Base-by-base conservation (phyloP, 2,797 vertebrate species). In the Podargus strigoides region DNA sequence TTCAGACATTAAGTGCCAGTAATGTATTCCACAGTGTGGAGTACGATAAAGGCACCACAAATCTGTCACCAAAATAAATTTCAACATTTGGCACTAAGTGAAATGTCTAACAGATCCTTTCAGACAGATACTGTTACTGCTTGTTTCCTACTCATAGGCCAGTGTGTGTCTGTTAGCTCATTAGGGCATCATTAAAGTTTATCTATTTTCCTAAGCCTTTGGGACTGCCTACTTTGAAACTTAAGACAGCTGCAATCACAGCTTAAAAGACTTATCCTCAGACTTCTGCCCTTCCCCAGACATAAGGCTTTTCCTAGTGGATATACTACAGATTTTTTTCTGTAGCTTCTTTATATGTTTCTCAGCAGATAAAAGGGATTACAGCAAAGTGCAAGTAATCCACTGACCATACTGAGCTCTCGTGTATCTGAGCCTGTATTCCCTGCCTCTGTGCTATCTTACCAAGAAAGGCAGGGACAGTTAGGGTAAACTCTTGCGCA, bases 341-440 rank as follows among this genome's bases (percentile, higher is more conserved):
- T 81, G 53, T 44, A 64, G 14, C 8, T 36, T 83, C 42, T 81
- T 46, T 39, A 67, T 80, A 8, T 15, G 20, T 81, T 90, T 84
- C 39, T 87, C 50, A 49, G 52, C 17, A 92, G 79, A 90, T 79
- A 89, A 93, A 87, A 83, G n/a, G 36, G 49, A 86, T 85, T 89
- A 89, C 39, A 74, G 24, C 7, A 53, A 89, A 93, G 68, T 14
- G 30, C 34, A 91, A 88, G 50, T 60, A 91, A 91, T 83, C 50
- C 3, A 2, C 42, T 88, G 69, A 28, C 44, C 76, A n/a, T 30
- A 53, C 15, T 41, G 58, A 94, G 30, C 32, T 66, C 12, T 83
- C 36, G 75, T 0, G 0, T 34, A 36, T 39, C 84, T 59, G n/a
- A 85, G 36, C 8, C 42, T 32, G 8, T n/a, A 32, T 47, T 77